A percentile compares a stretch with the other conserved stretches of the same genome.
phyloP scores from a whole-genome alignment of 2,888 invertebrate genomes.

The Dryococelus australis region DNA sequence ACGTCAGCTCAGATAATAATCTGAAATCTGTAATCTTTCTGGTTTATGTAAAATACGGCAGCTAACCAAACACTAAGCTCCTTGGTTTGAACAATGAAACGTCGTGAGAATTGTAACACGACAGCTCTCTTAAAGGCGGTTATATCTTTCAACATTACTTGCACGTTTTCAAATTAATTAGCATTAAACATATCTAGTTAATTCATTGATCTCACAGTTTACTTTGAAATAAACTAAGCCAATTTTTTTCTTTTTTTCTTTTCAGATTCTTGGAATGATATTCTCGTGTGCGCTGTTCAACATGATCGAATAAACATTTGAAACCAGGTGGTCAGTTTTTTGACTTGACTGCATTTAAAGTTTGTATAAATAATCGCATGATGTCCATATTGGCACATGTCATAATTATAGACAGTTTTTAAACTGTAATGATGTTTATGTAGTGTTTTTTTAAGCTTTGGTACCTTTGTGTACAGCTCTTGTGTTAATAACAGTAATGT shows the following conservation, averaged over 20 bases:
- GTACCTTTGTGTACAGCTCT: neutral
- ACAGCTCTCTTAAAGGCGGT: no score
- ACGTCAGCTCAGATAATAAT: no score
- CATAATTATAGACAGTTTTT: neutral
- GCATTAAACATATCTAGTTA: no score
- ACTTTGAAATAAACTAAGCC: no score
- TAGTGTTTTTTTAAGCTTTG: neutral
- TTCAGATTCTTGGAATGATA: slow-evolving; percentile 84
- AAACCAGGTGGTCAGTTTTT: neutral
- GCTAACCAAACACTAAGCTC: no score
- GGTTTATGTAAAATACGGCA: no score
- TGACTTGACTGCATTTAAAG: neutral
- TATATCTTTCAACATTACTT: no score
- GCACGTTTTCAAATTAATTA: no score
- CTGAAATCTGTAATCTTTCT: no score
- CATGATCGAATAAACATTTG: slow-evolving; percentile 69
- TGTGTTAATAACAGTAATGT: neutral
- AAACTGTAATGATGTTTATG: neutral
- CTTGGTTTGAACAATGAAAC: no score
- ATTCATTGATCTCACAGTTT: no score
- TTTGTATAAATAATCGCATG: neutral
- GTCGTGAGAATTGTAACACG: no score
- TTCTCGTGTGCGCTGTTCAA: slow-evolving; percentile 86
- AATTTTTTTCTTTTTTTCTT: slow-evolving; percentile 54
- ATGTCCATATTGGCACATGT: neutral